Conservation (phyloP, 2,888 invertebrate species). For the Brenthis hecate region DNA sequence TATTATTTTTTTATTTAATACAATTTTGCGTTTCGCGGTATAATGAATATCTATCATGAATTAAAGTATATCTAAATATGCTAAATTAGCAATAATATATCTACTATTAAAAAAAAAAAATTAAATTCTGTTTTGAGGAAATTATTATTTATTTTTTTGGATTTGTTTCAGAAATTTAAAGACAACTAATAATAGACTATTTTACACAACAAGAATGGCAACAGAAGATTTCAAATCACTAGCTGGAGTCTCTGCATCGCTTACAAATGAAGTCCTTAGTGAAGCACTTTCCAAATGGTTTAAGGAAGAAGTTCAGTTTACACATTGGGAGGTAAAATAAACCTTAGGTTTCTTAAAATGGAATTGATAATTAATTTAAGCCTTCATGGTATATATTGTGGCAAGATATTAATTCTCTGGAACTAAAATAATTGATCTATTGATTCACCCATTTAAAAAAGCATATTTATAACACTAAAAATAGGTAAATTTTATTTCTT, state of each 20-base stretch:
- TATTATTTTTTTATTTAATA: too few relatives aligned
- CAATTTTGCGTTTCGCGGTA: too few relatives aligned
- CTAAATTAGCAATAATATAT: too few relatives aligned
- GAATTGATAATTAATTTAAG: too few relatives aligned
- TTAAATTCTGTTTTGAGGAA: background rate
- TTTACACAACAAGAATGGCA: slow-evolving; percentile 33
- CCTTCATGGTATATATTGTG: too few relatives aligned
- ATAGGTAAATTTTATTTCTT: too few relatives aligned
- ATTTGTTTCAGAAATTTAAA: background rate
- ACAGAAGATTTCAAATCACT: slow-evolving; percentile 57
- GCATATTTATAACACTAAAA: too few relatives aligned
- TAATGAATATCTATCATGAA: too few relatives aligned
- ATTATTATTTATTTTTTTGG: background rate
- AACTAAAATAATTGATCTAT: background rate
- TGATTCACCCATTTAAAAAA: too few relatives aligned
- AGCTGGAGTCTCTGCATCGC: slow-evolving; percentile 55
- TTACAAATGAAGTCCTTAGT: slow-evolving; percentile 61
- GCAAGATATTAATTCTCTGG: too few relatives aligned
- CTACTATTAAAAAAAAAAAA: too few relatives aligned
- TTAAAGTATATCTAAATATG: too few relatives aligned
- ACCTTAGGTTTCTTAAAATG: background rate
- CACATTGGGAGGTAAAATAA: slow-evolving; percentile 68
- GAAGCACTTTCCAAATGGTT: slow-evolving; percentile 67
- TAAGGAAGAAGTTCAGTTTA: slow-evolving; percentile 55
- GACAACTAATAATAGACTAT: background rate